Evolutionary conservation across 2,888 invertebrate species (phyloP), one percentile per base, ranked within the genome.

Genomic region (Eristalinus aeneus): DNA sequence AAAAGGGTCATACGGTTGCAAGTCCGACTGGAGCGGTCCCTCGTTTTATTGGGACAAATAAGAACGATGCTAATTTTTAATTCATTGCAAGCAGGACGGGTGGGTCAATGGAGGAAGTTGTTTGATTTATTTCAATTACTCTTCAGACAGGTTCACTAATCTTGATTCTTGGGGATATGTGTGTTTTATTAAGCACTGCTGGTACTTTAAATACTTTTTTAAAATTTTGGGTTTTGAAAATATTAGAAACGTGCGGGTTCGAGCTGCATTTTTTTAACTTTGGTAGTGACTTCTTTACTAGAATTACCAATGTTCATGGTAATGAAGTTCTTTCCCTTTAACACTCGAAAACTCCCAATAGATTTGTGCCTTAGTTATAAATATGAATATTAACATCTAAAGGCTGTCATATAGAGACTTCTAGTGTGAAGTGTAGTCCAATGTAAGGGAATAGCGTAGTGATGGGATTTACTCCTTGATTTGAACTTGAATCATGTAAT

Each of bases 1-100:
- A 53, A 72, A 72, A 72, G 53, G 72, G 72, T 72, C 53, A 65
- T 2, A 72, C 20, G n/a, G n/a, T n/a, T 31, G 65, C 11, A 22
- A 20, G n/a, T 31, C 31, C 53, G n/a, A 11, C 9, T 8, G 27
- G 27, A 12, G 16, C 9, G n/a, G 53, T 63, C 53, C 11, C 5
- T 23, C n/a, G 46, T 63, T 72, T 72, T 63, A 72, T 63, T 54
- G 72, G 63, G 34, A 32, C 53, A 60, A 60, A 71, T 60, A 63
- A 9, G 63, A 27, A 12, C 27, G 53, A 22, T 72, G 61, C 23
- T 72, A 22, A 34, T 63, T 72, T 72, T 61, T 72, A 72, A 72
- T 72, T 72, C 72, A 72, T 72, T 53, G 71, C 20, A 31, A 20
- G n/a, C 12, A 6, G 27, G 46, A 6, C 46, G 5, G n/a, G 5